Percentiles rank a stretch among this genome's conserved stretches.
Evolutionary conservation across 92 coral and sea anemone species (phyloP).

Genomic region (Zoanthus sociatus): DNA sequence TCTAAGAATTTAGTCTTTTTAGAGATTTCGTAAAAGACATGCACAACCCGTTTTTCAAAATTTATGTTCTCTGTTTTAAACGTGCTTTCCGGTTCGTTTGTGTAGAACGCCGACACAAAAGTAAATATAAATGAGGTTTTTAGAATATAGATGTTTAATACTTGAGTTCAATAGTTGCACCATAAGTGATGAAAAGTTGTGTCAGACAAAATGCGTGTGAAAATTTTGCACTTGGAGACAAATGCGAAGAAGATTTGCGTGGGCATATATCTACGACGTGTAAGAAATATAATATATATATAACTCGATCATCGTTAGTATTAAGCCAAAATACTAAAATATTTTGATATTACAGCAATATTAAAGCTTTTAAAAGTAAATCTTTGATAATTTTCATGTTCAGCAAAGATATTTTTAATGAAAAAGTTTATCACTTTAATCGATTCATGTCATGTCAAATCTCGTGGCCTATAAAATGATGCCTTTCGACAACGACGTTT

Average conservation of each 20-base stretch:
- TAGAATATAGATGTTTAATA: conserved; percentile 1
- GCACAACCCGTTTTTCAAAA: background rate
- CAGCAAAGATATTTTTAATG: background rate
- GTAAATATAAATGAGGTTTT: conserved; percentile 1
- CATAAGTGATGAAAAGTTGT: background rate
- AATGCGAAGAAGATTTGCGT: background rate
- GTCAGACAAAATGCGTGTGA: background rate
- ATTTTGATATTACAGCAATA: too few species aligned
- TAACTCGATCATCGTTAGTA: too few species aligned
- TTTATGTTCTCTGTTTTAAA: background rate
- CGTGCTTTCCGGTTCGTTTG: conserved; percentile 10
- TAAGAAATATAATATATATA: too few species aligned
- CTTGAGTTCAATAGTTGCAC: background rate
- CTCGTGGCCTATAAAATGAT: background rate
- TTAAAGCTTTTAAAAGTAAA: too few species aligned
- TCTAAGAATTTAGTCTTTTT: background rate
- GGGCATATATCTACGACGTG: background rate
- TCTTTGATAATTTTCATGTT: background rate
- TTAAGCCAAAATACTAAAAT: too few species aligned
- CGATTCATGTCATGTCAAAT: background rate
- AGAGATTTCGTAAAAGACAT: background rate
- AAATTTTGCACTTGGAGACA: conserved; percentile 17
- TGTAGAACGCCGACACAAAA: conserved; percentile 7
- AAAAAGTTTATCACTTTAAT: background rate
- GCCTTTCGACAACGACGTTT: background rate